phyloP scores from a whole-genome alignment of 2,113 vertebrate species.

The Neolamprologus tretocephalus region DNA sequence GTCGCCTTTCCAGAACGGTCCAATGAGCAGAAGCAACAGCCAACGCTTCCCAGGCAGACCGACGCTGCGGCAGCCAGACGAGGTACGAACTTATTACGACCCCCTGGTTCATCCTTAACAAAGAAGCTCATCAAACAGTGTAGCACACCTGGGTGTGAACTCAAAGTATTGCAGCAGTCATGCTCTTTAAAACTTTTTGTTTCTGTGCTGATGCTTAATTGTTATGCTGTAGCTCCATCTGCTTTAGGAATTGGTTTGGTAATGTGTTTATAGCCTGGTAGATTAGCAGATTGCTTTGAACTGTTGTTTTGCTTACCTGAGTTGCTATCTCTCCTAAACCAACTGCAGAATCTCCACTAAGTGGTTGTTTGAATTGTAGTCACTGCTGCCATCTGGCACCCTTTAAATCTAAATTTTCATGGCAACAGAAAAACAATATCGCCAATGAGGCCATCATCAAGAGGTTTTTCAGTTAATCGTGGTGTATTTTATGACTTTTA shows the following conservation, averaged over 20 bases:
- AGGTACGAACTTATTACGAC: background rate
- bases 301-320: background rate
- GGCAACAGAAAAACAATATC: background rate
- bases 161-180: background rate
- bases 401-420: background rate
- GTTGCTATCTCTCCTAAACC: fast-evolving
- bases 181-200: background rate
- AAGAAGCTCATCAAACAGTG: background rate
- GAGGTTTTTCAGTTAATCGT: background rate
- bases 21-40: conserved; percentile 41
- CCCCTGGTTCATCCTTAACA: background rate
- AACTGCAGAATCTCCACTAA: background rate
- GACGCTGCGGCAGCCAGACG: background rate
- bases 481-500: background rate
- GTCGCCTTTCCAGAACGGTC: background rate
- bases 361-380: background rate
- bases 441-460: background rate
- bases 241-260: background rate
- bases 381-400: background rate
- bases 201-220: fast-evolving
- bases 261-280: background rate
- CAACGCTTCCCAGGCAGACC: conserved; percentile 2
- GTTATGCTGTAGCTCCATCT: fast-evolving
- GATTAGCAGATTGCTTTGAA: background rate
- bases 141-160: background rate